Base-by-base conservation (phyloP, 2,113 vertebrate species). In the Cottus gobio region DNA sequence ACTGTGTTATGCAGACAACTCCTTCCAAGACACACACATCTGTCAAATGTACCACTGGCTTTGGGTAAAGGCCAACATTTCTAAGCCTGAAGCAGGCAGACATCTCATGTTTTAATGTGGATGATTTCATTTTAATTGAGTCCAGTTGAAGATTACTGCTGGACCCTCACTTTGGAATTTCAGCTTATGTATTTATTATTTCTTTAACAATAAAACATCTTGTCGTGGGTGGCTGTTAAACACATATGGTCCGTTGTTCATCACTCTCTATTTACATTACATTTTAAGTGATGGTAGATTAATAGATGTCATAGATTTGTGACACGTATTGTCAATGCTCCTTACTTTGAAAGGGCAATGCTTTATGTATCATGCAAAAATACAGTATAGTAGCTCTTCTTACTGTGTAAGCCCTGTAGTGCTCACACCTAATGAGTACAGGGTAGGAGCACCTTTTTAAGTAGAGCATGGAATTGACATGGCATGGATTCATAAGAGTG, bases 1-100 rank as follows among this genome's bases (percentile, higher is more conserved):
- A 56, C 39, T 74, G 18, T 67, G 42, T 72, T 54, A 26, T 65
- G 82, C 15, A 61, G 9, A 46, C 34, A 75, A 81, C 26, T 30
- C 48, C 62, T 28, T 71, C 26, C 13, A 9, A 54, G 24, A 60
- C 71, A 61, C 44, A 48, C 13, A 42, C 18, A 48, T 57, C 10
- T 54, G 16, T 75, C 56, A 26, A 50, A 71, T 68, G 28, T 36
- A 42, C 2, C 52, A 31, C 16, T 26, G 16, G 12, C 60, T 48
- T 13, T 39, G 26, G 15, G 18, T 62, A 20, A 39, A 46, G 20
- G 15, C 18, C 37, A 36, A 10, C 5, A 12, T 61, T 31, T 22
- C 52, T 60, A 58, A 56, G 60, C 34, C 30, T 72, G 11, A 62
- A 44, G n/a, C 34, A 60, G 37, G 24, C 68, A 64, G 24, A 15